These are phyloP conservation scores for Drosophila lini DNA, from an alignment of 1,140 invertebrate genomes.

Conservation along the genomic window DNA sequence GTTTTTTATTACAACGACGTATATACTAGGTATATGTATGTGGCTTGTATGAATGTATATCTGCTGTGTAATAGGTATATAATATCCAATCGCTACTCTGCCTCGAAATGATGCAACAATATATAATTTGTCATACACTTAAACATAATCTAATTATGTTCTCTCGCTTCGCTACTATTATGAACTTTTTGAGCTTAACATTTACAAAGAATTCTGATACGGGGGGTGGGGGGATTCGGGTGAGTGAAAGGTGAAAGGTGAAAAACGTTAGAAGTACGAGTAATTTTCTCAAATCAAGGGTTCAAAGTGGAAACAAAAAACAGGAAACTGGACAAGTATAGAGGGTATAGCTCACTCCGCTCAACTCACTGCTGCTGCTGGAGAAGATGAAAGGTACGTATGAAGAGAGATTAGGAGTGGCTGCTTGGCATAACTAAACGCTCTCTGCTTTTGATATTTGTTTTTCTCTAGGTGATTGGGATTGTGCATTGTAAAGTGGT, in stretches of 20 bases:
- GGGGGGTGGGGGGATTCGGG: slow-evolving; percentile 20
- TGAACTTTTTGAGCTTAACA: slow-evolving; percentile 82
- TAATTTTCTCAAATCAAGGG: slow-evolving; percentile 18
- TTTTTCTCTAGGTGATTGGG: slow-evolving; percentile 71
- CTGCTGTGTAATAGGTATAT: slow-evolving; percentile 57
- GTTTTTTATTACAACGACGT: slow-evolving; percentile 76
- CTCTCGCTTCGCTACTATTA: slow-evolving; percentile 62
- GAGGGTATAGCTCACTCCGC: slow-evolving; percentile 29
- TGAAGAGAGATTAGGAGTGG: slow-evolving; percentile 42
- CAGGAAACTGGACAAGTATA: slow-evolving; percentile 11
- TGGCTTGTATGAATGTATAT: slow-evolving; percentile 66
- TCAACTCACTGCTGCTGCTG: slow-evolving; percentile 6
- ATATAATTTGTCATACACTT: slow-evolving; percentile 72
- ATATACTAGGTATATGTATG: slow-evolving; percentile 79
- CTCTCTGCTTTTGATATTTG: slow-evolving; percentile 47
- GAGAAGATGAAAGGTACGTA: slow-evolving; percentile 47
- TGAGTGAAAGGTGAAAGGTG: slow-evolving; percentile 16
- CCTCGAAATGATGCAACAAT: slow-evolving; percentile 66
- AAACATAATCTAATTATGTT: slow-evolving; percentile 79
- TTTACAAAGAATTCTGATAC: slow-evolving; percentile 76
- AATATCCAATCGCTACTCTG: slow-evolving; percentile 80
- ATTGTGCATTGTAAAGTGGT: slow-evolving; percentile 77
- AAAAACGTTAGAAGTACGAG: slow-evolving; percentile 19
- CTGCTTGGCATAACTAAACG: slow-evolving; percentile 41
- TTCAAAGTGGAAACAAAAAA: slow-evolving; percentile 16